Conservation (phyloP, 2,888 invertebrate genomes). For the Eristalinus aeneus region DNA sequence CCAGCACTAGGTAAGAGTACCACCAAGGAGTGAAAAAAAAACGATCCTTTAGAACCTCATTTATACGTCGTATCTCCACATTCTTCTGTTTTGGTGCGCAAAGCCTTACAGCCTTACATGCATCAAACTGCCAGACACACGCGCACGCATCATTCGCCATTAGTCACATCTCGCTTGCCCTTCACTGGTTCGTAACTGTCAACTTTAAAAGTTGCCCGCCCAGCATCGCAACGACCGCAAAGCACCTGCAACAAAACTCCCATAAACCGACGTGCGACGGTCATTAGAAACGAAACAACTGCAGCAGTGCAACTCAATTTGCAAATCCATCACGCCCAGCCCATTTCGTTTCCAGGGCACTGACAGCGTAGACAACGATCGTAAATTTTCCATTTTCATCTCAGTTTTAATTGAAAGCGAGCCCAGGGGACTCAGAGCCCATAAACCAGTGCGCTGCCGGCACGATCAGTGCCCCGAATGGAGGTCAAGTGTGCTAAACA, state of each 20-base stretch:
- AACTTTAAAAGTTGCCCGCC: no score
- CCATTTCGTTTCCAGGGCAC: neutral
- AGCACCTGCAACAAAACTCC: constrained; percentile 9
- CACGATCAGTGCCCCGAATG: neutral
- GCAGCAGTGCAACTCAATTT: constrained; percentile 32
- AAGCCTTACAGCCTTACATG: no score
- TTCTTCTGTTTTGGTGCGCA: no score
- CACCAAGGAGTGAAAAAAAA: no score
- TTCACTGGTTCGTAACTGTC: no score
- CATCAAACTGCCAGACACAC: no score
- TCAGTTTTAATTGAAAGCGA: neutral
- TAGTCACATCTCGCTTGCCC: no score
- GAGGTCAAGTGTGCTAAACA: neutral
- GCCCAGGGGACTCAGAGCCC: neutral
- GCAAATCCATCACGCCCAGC: constrained; percentile 25
- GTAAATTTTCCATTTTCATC: constrained; percentile 32
- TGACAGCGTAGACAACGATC: neutral
- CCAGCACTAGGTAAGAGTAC: no score
- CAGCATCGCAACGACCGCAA: no score
- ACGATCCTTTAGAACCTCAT: no score
- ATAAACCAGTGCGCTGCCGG: neutral
- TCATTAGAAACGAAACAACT: constrained; percentile 13
- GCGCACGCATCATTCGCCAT: no score
- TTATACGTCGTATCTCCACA: no score
- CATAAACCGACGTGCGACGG: neutral